These are phyloP conservation scores for Hipposideros armiger DNA, from an alignment of 2,113 vertebrate species.

Conservation along the genomic window DNA sequence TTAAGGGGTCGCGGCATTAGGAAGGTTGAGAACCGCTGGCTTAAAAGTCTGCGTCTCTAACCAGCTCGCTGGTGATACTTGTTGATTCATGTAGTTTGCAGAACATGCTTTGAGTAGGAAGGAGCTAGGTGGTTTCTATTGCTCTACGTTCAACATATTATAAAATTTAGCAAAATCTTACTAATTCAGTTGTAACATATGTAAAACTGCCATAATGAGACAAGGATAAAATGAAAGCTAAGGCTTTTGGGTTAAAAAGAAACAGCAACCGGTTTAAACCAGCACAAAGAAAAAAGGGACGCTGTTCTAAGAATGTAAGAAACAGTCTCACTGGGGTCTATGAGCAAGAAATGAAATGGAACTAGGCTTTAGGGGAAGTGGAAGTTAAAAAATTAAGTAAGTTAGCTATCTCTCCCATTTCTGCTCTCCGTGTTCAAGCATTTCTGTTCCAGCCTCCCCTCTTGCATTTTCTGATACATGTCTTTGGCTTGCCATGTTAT, in stretches of 20 bases:
- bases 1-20: too few relatives aligned
- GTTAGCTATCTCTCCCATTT: not conserved
- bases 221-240: not conserved
- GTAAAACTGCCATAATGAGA: not conserved
- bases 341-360: constrained; percentile 24
- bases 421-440: not conserved
- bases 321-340: not conserved
- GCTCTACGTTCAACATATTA: not conserved
- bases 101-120: not conserved
- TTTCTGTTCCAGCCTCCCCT: not conserved
- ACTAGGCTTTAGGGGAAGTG: not conserved
- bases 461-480: not conserved
- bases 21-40: too few relatives aligned
- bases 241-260: constrained; percentile 17
- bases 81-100: not conserved
- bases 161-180: constrained; percentile 28
- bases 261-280: constrained; percentile 14
- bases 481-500: not conserved
- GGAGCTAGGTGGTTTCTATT: not conserved
- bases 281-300: not conserved
- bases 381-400: not conserved
- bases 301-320: not conserved
- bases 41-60: not conserved
- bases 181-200: not conserved
- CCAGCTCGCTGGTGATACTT: not conserved